A percentile compares a stretch with the other conserved stretches of the same genome.
These are phyloP conservation scores for Muricea muricata DNA, from an alignment of 92 coral and sea anemone genomes.

Conservation along the genomic window DNA sequence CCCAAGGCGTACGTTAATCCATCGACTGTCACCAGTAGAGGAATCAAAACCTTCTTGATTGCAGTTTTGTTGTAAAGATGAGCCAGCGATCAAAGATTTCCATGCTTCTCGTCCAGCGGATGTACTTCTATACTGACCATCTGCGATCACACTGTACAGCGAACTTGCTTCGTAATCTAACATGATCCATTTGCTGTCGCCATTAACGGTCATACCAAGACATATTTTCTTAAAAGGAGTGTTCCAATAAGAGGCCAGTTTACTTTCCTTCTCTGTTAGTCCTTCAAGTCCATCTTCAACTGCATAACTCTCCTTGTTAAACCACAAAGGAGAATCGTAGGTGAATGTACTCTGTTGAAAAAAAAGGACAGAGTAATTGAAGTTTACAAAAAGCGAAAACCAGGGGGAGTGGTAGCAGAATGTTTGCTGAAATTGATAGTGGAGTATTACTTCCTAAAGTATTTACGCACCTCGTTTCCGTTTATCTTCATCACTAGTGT, in stretches of 20 bases:
- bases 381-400: no score
- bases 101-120: slow-evolving; percentile 35
- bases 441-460: background rate
- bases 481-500: background rate
- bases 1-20: background rate
- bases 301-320: slow-evolving; percentile 32
- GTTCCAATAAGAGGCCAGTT: no score
- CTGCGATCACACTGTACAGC: slow-evolving; percentile 59
- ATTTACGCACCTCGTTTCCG: background rate
- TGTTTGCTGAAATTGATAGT: background rate
- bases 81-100: slow-evolving; percentile 27
- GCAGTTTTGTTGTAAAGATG: slow-evolving; percentile 17
- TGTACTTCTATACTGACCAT: slow-evolving; percentile 9
- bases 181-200: slow-evolving; percentile 29
- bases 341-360: background rate
- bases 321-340: slow-evolving; percentile 6
- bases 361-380: no score
- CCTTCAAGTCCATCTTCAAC: slow-evolving; percentile 59
- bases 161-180: slow-evolving; percentile 61
- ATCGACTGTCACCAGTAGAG: no score
- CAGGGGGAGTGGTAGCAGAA: background rate
- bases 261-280: slow-evolving; percentile 6
- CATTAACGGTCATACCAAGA: slow-evolving; percentile 20
- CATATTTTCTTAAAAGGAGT: slow-evolving; percentile 25
- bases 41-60: background rate